Base-by-base conservation (phyloP, 1,140 invertebrate genomes). In the Papilio polytes region DNA sequence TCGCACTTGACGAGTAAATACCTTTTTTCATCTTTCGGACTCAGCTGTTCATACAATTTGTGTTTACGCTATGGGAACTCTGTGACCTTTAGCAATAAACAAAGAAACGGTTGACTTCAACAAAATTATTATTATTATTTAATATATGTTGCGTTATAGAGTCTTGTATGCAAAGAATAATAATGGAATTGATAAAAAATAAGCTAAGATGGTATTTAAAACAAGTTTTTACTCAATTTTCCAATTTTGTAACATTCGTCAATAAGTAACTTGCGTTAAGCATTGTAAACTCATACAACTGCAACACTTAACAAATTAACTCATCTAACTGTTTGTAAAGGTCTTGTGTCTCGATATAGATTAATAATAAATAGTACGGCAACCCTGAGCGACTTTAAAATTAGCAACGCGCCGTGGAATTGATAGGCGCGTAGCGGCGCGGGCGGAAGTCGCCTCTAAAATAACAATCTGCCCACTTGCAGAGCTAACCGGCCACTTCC, bases 1-100 rank as follows among this genome's bases (percentile, higher is more conserved):
- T 78, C 56, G 44, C 77, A 78, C 77, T 78, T 78, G n/a, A 44
- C 77, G 36, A 44, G 56, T 66, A 56, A n/a, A 56, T 56, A 80
- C 59, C 63, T 82, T 80, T 77, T 81, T 76, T 31, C 63, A 56
- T 81, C 41, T 82, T 82, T 87, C 82, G 84, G 80, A 85, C 79
- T 82, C 82, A 83, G 81, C 82, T 85, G 78, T 81, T 80, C 77
- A 84, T 80, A 85, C 81, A 85, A 80, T 44, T 78, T 78, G 53
- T 76, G 81, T 83, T 77, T 72, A 79, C 81, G 80, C 80, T 85
- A 83, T 63, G 77, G 36, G 77, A 78, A 66, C 56, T 85, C 80
- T 80, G 77, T 77, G 80, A 83, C 82, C 84, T 85, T 85, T 78
- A 80, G 36, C 53, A 56, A 78, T 78, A 78, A 78, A 78, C 77